Base-by-base conservation (phyloP, 1,140 invertebrate genomes). In the Megathymus violae region DNA sequence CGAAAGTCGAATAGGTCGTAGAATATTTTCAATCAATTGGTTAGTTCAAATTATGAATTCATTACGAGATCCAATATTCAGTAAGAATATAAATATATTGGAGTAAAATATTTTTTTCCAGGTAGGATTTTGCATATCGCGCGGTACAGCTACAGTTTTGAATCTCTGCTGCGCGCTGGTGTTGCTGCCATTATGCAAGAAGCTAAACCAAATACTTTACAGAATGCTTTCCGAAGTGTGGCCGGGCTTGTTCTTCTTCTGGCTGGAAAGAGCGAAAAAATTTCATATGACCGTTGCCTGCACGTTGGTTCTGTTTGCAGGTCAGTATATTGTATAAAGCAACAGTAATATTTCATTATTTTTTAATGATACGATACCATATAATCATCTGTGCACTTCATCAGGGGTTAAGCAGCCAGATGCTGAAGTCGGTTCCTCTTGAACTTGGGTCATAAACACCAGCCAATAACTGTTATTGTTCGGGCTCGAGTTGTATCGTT, bases 251-350 rank as follows among this genome's bases (percentile, higher is more conserved):
- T 90, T 90, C 65, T 89, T 90, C 71, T 83, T 85, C 52, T 91
- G 88, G 88, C 54, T 91, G 61, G 86, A 91, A 69, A 82, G 64
- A 41, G 82, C 86, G 11, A 91, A 91, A 62, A 85, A 81, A 54
- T 87, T 86, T 51, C 88, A 91, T 22, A 91, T 91, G 81, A 89
- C 85, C 13, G 82, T 91, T 17, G 86, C 85, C 1, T 62, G 80
- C 6, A 91, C 88, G 0, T 73, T 91, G 1, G 63, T 86, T 9
- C 3, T 80, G 16, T 89, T 88, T 77, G 82, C 78, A 65, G 84
- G 88, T 91, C 67, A 82, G 82, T 80, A 31, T n/a, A n/a, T n/a
- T n/a, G n/a, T n/a, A n/a, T n/a, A n/a, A n/a, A n/a, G n/a, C n/a
- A n/a, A n/a, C n/a, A n/a, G n/a, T n/a, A n/a, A n/a, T n/a, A n/a